A percentile compares a stretch with the other conserved stretches of the same genome.
These are phyloP conservation scores for Oriolus oriolus DNA, from an alignment of 2,113 vertebrate genomes.

Conservation along the genomic window DNA sequence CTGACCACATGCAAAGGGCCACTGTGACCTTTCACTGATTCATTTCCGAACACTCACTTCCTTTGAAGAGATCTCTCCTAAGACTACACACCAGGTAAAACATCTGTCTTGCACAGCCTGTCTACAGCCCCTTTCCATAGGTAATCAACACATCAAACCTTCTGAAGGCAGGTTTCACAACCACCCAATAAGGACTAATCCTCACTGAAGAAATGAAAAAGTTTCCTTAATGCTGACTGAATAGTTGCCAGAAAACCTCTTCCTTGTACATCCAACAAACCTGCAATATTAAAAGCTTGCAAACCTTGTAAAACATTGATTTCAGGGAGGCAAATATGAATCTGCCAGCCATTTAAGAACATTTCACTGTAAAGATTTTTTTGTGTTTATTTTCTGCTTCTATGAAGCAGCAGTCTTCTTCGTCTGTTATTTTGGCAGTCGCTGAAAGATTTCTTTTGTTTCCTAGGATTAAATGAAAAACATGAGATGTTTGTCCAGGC, in stretches of 20 bases:
- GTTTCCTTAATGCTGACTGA: background rate
- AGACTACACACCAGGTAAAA: background rate
- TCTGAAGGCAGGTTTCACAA: background rate
- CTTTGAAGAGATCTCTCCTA: background rate
- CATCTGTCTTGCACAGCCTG: fast-evolving
- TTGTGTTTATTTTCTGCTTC: background rate
- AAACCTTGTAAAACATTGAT: background rate
- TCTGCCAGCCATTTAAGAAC: background rate
- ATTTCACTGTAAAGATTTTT: background rate
- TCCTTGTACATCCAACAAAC: background rate
- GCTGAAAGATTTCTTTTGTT: background rate
- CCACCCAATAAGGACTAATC: background rate
- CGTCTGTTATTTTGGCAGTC: background rate
- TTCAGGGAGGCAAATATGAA: background rate
- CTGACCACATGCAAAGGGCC: background rate
- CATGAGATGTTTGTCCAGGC: background rate
- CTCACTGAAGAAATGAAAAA: background rate
- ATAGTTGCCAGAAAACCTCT: background rate
- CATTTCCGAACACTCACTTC: background rate
- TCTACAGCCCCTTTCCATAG: background rate
- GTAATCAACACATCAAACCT: background rate
- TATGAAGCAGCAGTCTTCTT: background rate
- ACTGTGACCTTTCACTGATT: background rate
- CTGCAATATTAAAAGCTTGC: conserved; percentile 3
- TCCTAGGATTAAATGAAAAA: background rate